Base-by-base conservation (phyloP, 2,113 vertebrate genomes). In the Tetraodon nigroviridis region DNA sequence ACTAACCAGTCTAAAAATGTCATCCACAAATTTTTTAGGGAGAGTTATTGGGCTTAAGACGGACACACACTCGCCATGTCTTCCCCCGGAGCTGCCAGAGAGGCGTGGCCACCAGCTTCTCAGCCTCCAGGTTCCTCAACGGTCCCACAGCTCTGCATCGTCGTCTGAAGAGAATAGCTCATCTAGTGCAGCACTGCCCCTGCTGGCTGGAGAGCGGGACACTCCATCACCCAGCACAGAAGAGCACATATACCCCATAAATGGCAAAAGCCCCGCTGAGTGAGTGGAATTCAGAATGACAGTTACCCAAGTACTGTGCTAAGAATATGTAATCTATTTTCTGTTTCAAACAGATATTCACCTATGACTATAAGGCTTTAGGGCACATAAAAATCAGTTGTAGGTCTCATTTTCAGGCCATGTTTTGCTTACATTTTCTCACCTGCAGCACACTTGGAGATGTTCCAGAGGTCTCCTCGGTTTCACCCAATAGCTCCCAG, bases 151-250 rank as follows among this genome's bases (percentile, higher is more conserved):
- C 76, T 97, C 96, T 0, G 93, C 93, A 0, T 97, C 97, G 0
- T 98, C 97, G 22, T 97, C 94, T 0, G 96, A 97, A 59, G 95
- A 98, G 64, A 97, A 93, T 1, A 97, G 94, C 54, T 94, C 94
- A 20, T 98, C 92, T 24, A 98, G 95, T 41, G 95, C 97, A 18
- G 94, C 92, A 0, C 83, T 98, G 37, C 97, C 97, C n/a, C 84
- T 98, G 53, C 84, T 99, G 69, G 93, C 93, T 0, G 90, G 90
- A 44, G 95, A 97, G 67, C 91, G 92, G 80, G 94, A 97, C 69
- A 94, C 90, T 17, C 94, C 94, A 0, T 94, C 91, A 0, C 95
- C 93, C 22, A 83, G 86, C 58, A 77, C 87, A 5, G 94, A 96
- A 58, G 94, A 94, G 69, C 80, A 91, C 29, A 58, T 78, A 51